These are phyloP conservation scores for Balaenoptera acutorostrata DNA, from an alignment of 2,113 vertebrate species.

Conservation along the genomic window DNA sequence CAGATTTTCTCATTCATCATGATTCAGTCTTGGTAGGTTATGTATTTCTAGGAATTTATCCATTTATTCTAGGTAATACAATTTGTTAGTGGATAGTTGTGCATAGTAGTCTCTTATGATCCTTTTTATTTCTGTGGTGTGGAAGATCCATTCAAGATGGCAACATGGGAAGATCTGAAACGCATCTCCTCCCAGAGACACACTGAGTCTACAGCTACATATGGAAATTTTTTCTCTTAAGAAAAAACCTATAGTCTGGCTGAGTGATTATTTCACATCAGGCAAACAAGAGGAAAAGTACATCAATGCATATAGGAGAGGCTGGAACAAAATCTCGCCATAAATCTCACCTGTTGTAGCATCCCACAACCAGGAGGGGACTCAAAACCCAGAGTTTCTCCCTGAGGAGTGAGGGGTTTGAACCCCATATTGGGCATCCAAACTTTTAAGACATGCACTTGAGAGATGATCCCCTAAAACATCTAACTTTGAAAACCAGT, in stretches of 20 bases:
- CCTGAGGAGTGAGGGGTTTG: not conserved
- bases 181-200: rapidly evolving
- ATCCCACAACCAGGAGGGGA: not conserved
- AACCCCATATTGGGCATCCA: not conserved
- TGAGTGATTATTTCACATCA: not conserved
- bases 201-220: not conserved
- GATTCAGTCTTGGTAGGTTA: not conserved
- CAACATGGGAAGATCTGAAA: not conserved
- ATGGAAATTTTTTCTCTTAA: not conserved
- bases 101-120: not conserved
- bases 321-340: not conserved
- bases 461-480: not conserved
- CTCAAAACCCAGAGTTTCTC: not conserved
- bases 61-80: not conserved
- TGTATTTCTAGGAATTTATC: not conserved
- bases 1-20: not conserved
- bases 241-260: not conserved
- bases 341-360: not conserved
- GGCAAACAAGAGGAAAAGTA: not conserved
- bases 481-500: not conserved
- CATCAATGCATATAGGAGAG: not conserved
- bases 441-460: not conserved
- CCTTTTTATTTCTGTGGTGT: not conserved
- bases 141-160: not conserved
- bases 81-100: not conserved